Evolutionary conservation across 2,888 invertebrate genomes (phyloP), one percentile per base, ranked within the genome.

Genomic region (Sisyra terminalis): DNA sequence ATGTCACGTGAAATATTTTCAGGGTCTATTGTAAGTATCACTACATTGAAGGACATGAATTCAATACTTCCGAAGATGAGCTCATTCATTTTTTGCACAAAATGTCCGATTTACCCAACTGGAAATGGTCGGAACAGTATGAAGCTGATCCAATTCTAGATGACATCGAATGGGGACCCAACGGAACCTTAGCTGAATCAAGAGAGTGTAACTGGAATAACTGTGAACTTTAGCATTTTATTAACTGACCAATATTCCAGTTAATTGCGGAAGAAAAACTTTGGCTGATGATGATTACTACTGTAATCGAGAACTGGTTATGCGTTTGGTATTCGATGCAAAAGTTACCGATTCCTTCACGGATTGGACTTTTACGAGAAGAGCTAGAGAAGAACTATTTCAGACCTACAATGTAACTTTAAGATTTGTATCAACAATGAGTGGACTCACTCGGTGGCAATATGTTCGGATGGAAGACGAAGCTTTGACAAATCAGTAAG

Each of bases 11-110:
- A 3, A 8, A 46, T 45, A 45, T 42, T 55, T 54, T 10, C 56
- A 83, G 83, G 84, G 80, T 85, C 0, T 89, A 88, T 57, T 89
- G 89, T 58, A 83, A 83, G 54, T 88, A 84, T 56, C 86, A 86
- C 56, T 85, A 87, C 54, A 63, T 82, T 41, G 81, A 83, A 57
- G 80, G 78, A 0, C 82, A 83, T 52, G 78, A 79, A 53, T 82
- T 79, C 45, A 63, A 68, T 7, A 73, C 70, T n/a, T 71, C 81
- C 0, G 87, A 89, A 60, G 69, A 71, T 1, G 85, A 87, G 55
- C 60, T 87, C 3, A 64, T 74, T 40, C 78, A 83, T 51, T 90
- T 90, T 55, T 63, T 90, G 44, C 69, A 69, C 1, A 74, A 75
- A 54, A 73, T 87, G 58, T 64, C 67, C 36, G 61, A 65, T 43